These are phyloP conservation scores for Microplitis demolitor DNA, from an alignment of 1,140 invertebrate genomes.

Conservation along the genomic window DNA sequence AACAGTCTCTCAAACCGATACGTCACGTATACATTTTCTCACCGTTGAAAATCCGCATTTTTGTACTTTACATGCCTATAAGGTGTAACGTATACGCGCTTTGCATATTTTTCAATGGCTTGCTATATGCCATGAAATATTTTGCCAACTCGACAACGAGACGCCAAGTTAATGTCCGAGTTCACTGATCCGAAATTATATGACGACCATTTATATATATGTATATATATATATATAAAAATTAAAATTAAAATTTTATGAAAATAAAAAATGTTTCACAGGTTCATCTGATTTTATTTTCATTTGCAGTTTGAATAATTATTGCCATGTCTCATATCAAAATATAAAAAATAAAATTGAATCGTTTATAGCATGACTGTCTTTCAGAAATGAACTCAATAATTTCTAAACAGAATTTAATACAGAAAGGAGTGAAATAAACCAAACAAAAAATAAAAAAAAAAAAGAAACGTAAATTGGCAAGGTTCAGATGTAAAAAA, in stretches of 20 bases:
- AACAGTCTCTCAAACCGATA: neutral
- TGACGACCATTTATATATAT: neutral
- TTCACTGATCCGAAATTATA: constrained; percentile 2
- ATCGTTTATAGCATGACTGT: no score
- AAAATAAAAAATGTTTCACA: no score
- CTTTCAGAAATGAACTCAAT: neutral
- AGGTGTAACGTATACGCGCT: neutral
- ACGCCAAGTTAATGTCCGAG: neutral
- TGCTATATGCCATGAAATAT: neutral
- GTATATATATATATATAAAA: neutral
- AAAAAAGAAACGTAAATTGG: constrained; percentile 3
- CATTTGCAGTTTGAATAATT: no score
- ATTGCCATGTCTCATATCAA: no score
- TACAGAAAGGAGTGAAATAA: neutral
- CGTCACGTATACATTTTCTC: neutral
- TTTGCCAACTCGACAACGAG: neutral
- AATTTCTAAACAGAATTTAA: neutral
- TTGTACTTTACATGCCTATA: neutral
- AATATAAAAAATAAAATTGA: no score
- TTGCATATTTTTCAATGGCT: neutral
- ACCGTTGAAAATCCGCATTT: neutral
- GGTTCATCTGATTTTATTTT: no score
- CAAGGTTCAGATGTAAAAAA: neutral
- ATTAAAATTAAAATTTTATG: neutral
- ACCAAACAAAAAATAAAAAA: neutral